phyloP scores from a whole-genome alignment of 2,888 invertebrate genomes.

The Eupithecia vulgata region DNA sequence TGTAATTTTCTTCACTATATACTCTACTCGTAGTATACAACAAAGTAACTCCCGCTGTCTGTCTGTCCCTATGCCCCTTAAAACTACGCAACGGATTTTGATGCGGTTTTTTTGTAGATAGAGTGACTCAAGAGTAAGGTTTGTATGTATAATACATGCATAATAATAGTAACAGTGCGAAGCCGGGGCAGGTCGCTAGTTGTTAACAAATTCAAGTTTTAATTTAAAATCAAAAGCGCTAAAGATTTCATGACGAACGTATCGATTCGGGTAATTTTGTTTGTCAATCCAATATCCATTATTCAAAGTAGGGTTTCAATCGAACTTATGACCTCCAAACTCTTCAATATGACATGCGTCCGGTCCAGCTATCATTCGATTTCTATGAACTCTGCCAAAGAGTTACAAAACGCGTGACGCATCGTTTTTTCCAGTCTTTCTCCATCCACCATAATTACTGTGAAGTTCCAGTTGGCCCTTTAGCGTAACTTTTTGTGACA shows the following conservation, averaged over 20 bases:
- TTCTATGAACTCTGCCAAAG: neutral
- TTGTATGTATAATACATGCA: too few relatives aligned
- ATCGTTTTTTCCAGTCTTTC: constrained; percentile 9
- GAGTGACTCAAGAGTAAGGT: too few relatives aligned
- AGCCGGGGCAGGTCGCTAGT: too few relatives aligned
- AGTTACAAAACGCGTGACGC: constrained; percentile 12
- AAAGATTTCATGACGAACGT: neutral
- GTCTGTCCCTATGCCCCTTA: too few relatives aligned
- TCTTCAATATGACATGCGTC: constrained; percentile 8
- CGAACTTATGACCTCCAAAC: constrained; percentile 1
- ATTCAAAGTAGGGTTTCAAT: constrained; percentile 1
- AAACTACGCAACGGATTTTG: too few relatives aligned
- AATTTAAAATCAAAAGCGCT: neutral
- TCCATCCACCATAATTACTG: constrained; percentile 12
- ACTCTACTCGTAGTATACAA: too few relatives aligned
- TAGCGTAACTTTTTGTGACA: constrained; percentile 7
- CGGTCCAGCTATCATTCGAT: constrained; percentile 3
- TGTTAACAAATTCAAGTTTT: neutral
- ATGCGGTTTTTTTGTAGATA: too few relatives aligned
- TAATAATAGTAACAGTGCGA: too few relatives aligned
- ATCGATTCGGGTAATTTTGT: neutral
- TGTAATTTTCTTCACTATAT: neutral
- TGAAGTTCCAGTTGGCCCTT: constrained; percentile 12
- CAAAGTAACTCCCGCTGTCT: too few relatives aligned
- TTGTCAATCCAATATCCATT: neutral